Evolutionary conservation across 2,888 invertebrate genomes (phyloP), one percentile per base, ranked within the genome.

Genomic region (Rhopalosiphum nymphaeae): DNA sequence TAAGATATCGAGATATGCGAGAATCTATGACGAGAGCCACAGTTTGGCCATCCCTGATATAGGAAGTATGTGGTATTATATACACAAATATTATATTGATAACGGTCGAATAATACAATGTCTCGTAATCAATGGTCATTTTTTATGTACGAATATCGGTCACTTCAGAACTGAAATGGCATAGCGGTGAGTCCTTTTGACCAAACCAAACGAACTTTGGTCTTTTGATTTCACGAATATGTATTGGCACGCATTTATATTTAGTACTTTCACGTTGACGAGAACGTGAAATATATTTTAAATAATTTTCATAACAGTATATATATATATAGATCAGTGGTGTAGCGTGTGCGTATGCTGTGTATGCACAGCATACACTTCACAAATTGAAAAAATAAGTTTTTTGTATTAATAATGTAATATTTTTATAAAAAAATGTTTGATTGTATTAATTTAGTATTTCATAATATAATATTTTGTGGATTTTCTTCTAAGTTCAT

Each of bases 221-320:
- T 26, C 78, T 53, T 84, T 91, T 91, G 84, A 91, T 53, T 53
- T 5, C 3, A 49, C 26, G 53, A 91, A 91, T 84, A 42, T 67
- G 7, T 46, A 25, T 57, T 3, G 5, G 29, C 25, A 90, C 11
- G 46, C 21, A 78, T 78, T 36, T 78, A 5, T 7, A 36, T 78
- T 0, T 0, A 36, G 0, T 67, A n/a, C 21, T 9, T 78, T 21
- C 2, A 26, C 3, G 21, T 9, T 21, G 9, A 36, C 78, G 57
- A 26, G 3, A 26, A 57, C 9, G 26, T 26, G 36, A 78, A 21
- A 36, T 78, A 78, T 21, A 36, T 78, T 36, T 78, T 21, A 36
- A 21, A 78, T 36, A 78, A 78, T 36, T n/a, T 78, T 36, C 78
- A 78, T 36, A 16, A 36, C 21, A 21, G 36, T 36, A 16, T 21